Conservation (phyloP, 2,888 invertebrate genomes). For the Amaurobius ferox region DNA sequence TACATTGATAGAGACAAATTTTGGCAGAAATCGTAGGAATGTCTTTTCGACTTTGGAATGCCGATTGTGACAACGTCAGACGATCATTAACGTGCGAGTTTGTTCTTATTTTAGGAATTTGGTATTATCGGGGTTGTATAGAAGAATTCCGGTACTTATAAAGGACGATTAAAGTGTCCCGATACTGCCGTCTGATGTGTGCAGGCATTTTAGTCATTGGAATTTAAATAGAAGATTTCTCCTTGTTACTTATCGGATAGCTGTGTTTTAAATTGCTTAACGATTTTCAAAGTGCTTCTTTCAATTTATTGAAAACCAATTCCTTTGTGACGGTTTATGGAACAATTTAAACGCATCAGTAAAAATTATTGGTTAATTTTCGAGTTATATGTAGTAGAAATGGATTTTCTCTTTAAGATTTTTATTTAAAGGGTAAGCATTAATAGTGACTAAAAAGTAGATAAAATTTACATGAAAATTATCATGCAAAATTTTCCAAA, state of each 20-base stretch:
- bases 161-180: neutral
- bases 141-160: neutral
- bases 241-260: neutral
- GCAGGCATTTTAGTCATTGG: neutral
- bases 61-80: slow-evolving; percentile 43
- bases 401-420: too few relatives aligned
- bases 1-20: slow-evolving; percentile 61
- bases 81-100: slow-evolving; percentile 33
- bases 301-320: neutral
- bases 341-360: too few relatives aligned
- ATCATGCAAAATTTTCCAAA: too few relatives aligned
- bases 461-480: too few relatives aligned
- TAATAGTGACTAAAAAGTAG: too few relatives aligned
- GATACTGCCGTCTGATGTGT: neutral
- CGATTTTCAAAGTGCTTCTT: neutral
- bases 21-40: slow-evolving; percentile 12
- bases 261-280: too few relatives aligned
- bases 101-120: slow-evolving; percentile 27
- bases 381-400: too few relatives aligned
- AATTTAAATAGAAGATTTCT: neutral
- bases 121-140: neutral
- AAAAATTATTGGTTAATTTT: too few relatives aligned
- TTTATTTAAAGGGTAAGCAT: too few relatives aligned
- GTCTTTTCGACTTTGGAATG: slow-evolving; percentile 35
- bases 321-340: too few relatives aligned